These are phyloP conservation scores for Chaetophractus vellerosus DNA, from an alignment of 2,797 vertebrate genomes.

Conservation along the genomic window DNA sequence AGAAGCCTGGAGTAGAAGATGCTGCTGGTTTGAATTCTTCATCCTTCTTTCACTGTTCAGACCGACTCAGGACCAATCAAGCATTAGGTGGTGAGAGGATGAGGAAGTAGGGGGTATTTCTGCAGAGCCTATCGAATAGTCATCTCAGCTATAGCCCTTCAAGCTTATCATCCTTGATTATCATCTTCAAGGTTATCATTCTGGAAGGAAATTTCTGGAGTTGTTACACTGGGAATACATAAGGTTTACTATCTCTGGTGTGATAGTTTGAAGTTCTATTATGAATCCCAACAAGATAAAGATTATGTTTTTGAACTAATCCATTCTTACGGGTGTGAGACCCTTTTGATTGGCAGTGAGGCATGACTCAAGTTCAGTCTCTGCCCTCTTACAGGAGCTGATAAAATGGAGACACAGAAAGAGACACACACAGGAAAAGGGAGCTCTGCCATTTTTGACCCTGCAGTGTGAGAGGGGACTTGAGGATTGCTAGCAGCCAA, in stretches of 20 bases:
- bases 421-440: too few relatives aligned
- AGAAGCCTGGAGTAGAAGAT: not conserved
- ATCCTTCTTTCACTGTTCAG: conserved; percentile 46
- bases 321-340: too few relatives aligned
- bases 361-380: too few relatives aligned
- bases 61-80: not conserved
- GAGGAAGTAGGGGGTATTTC: not conserved
- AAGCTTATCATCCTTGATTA: not conserved
- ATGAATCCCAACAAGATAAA: too few relatives aligned
- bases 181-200: not conserved
- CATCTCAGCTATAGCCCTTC: not conserved
- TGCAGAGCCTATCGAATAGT: not conserved
- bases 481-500: too few relatives aligned
- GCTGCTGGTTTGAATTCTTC: not conserved
- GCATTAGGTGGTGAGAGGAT: not conserved
- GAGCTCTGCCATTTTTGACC: too few relatives aligned
- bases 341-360: too few relatives aligned
- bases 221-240: not conserved
- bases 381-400: too few relatives aligned
- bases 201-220: not conserved
- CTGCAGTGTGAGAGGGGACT: too few relatives aligned
- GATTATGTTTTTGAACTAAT: too few relatives aligned
- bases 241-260: not conserved
- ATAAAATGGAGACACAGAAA: too few relatives aligned
- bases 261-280: too few relatives aligned